Evolutionary conservation across 92 coral and sea anemone species (phyloP), one percentile per base, ranked within the genome.

Genomic region (Umimayanthus kanabou): DNA sequence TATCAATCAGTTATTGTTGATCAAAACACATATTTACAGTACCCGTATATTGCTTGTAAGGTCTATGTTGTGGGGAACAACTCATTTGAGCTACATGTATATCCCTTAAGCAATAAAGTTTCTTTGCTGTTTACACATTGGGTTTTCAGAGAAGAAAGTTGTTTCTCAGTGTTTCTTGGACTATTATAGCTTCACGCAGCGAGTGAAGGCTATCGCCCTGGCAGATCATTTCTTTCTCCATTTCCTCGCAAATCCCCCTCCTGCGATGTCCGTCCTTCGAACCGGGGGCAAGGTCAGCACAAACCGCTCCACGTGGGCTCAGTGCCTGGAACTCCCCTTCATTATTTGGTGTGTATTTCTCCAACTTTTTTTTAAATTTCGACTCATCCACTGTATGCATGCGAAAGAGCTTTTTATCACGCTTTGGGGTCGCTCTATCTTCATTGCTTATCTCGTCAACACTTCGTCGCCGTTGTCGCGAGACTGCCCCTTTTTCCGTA

Each of bases 161-260:
- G 18, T 88, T 90, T 37, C 49, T 91, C 16, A 91, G 33, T 1
- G 93, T 91, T 88, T 85, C 84, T 28, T 91, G 89, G 5, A 88
- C 87, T 33, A 91, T 61, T 75, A 91, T 88, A 39, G 91, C 87
- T 53, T 91, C 89, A 2, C 93, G 82, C 76, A 88, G 50, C 65
- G 89, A 80, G 85, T 72, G 89, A 78, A 91, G 80, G 79, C 93
- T 91, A 16, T 85, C 73, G 14, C 91, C 93, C 1, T 73, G 86
- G 9, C 84, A 58, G 6, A 80, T 23, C 18, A 91, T 88, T 33
- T 18, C 85, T 72, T 91, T 91, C 64, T 91, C 93, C 29, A 91
- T 73, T 74, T 91, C 93, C 42, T 91, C 93, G 45, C 93, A 91
- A 74, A 91, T 91, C 11, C 93, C 89, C 18, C 91, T 90, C 49